A percentile compares a stretch with the other conserved stretches of the same genome.
These are phyloP conservation scores for Cabera pusaria DNA, from an alignment of 2,888 invertebrate species.

Conservation along the genomic window DNA sequence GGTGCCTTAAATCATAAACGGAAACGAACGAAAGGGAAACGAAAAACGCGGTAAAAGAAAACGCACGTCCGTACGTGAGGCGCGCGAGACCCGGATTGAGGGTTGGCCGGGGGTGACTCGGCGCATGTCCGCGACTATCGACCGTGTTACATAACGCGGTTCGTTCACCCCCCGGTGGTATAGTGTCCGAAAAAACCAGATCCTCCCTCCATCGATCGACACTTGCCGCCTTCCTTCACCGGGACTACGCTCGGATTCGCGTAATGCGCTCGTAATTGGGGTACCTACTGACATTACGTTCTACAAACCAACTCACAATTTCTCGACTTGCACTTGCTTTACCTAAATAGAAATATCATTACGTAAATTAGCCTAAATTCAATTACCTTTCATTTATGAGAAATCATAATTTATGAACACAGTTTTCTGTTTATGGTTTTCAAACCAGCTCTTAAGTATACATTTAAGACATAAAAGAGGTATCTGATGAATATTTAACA, in stretches of 20 bases:
- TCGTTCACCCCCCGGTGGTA: constrained; percentile 80
- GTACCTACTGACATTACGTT: too few species aligned
- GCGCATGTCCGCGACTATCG: constrained; percentile 69
- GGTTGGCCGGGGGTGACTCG: constrained; percentile 33
- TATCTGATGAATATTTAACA: background rate
- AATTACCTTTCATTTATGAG: too few species aligned
- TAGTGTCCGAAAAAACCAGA: constrained; percentile 83
- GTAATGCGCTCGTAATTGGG: constrained; percentile 22
- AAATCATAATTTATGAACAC: too few species aligned
- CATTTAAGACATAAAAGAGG: too few species aligned
- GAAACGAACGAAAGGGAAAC: constrained; percentile 83
- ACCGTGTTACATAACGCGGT: constrained; percentile 76
- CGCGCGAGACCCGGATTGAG: constrained; percentile 77
- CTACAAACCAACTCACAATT: too few species aligned
- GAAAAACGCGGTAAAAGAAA: constrained; percentile 83
- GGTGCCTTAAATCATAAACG: constrained; percentile 85
- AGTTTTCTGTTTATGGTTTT: too few species aligned
- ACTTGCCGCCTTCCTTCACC: constrained; percentile 16
- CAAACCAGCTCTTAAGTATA: too few species aligned
- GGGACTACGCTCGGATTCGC: constrained; percentile 24
- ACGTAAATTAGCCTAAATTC: too few species aligned
- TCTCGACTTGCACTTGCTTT: too few species aligned
- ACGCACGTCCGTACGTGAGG: constrained; percentile 76
- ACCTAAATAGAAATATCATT: too few species aligned
- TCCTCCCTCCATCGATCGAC: constrained; percentile 68